Conservation (phyloP, 2,113 vertebrate genomes). For the Perca flavescens region DNA sequence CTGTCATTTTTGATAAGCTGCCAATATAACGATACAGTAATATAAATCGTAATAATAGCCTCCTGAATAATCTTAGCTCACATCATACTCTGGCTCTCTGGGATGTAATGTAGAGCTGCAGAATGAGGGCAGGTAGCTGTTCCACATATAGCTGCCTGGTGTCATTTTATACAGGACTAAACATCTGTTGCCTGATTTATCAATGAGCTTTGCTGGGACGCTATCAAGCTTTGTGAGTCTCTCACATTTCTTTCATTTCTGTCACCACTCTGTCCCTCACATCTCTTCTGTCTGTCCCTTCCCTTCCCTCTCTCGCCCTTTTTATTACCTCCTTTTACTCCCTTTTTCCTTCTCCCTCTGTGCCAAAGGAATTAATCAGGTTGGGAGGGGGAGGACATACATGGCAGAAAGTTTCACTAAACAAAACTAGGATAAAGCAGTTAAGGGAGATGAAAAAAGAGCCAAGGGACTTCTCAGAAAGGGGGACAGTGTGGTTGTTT, state of each 20-base stretch:
- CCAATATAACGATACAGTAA: neutral
- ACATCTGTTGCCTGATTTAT: slow-evolving; percentile 58
- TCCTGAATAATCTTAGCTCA: neutral
- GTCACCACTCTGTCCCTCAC: slow-evolving; percentile 19
- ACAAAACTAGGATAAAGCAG: slow-evolving; percentile 68
- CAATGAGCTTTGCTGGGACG: slow-evolving; percentile 17
- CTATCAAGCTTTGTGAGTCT: slow-evolving; percentile 11
- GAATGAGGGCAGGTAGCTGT: slow-evolving; percentile 51
- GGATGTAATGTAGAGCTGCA: slow-evolving; percentile 41
- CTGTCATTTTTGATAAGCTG: neutral
- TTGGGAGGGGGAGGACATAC: slow-evolving; percentile 31
- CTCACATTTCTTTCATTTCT: slow-evolving; percentile 16
- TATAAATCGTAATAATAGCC: neutral
- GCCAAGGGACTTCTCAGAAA: slow-evolving; percentile 55
- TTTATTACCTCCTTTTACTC: neutral
- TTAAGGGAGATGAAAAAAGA: slow-evolving; percentile 31
- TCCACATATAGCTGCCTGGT: slow-evolving; percentile 37
- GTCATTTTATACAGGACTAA: slow-evolving; percentile 36
- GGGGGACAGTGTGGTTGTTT: slow-evolving; percentile 54
- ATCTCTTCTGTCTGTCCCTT: neutral
- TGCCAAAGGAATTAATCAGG: slow-evolving; percentile 17
- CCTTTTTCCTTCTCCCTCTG: neutral
- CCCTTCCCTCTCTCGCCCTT: neutral
- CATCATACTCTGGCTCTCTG: neutral
- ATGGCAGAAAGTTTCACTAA: slow-evolving; percentile 58